Evolutionary conservation across 2,797 vertebrate species (phyloP), one percentile per base, ranked within the genome.

Genomic region (Astyanax mexicanus): DNA sequence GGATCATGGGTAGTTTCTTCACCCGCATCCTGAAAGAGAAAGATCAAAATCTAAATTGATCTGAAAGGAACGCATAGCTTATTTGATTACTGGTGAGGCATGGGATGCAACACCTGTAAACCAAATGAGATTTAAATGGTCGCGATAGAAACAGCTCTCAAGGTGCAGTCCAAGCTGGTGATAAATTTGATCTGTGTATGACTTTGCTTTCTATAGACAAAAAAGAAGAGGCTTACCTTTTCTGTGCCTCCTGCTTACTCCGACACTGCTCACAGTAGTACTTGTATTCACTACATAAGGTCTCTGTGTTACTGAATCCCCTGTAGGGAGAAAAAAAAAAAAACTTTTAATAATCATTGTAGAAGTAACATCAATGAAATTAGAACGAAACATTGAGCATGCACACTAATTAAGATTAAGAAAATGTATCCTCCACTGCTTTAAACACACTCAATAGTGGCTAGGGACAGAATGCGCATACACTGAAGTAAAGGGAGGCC

Each of bases 231-330:
- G 19, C 90, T 80, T 79, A 96, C 96, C 95, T 94, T 89, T 97
- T 97, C 90, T 97, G 96, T 68, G 95, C 96, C 90, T 96, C 95
- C 89, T 96, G 96, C 85, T 97, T 97, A 89, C 96, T 97, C 84
- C 95, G 94, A 83, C 95, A 96, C 90, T 97, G 96, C 89, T 97
- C 96, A 85, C 95, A 97, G 87, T 97, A 96, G 89, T 96, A 97
- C 84, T 97, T 97, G 77, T 94, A 96, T 86, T 97, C 96, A 81
- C 95, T 97, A 85, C 96, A 96, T 45, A 97, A 90, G 60, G 95
- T 97, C 89, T 97, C 96, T 17, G 95, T 97, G 89, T 96, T 96
- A 84, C 96, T 96, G 92, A 97, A 96, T 77, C 95, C 96, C 85
- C 96, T 97, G 90, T 75, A 74, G 9, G 74, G 9, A 69, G n/a